Evolutionary conservation across 2,113 vertebrate genomes (phyloP).

Genomic region (Coracopsis vasa): DNA sequence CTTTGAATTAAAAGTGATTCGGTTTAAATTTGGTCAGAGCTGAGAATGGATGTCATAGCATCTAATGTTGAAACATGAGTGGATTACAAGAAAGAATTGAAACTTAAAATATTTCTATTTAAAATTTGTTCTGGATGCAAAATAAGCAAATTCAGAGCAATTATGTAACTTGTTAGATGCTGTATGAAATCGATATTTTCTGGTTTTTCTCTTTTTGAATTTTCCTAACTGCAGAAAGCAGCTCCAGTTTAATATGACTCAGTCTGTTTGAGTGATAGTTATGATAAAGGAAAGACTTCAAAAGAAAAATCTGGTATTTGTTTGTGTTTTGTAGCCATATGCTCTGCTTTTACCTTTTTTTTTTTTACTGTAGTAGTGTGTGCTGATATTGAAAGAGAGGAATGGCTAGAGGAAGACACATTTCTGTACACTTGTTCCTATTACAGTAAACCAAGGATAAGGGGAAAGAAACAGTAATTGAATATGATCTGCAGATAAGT

Average conservation of each 20-base stretch:
- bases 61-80: not conserved
- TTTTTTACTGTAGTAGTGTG: not conserved
- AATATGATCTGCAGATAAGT: not conserved
- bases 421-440: not conserved
- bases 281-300: not conserved
- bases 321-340: not conserved
- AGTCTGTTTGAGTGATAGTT: not conserved
- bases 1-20: not conserved
- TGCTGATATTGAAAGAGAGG: not conserved
- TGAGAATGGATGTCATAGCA: not conserved
- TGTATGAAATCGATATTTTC: not conserved
- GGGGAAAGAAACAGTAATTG: not conserved
- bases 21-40: not conserved
- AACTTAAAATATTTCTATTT: not conserved
- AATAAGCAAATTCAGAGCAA: not conserved
- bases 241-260: not conserved
- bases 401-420: not conserved
- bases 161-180: not conserved
- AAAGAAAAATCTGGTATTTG: not conserved
- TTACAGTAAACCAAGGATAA: not conserved
- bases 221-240: not conserved
- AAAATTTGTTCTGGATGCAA: not conserved
- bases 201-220: accelerated
- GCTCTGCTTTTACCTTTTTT: not conserved
- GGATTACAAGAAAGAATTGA: not conserved